Conservation (phyloP, 2,888 invertebrate species). For the Cacoxenus indagator region DNA sequence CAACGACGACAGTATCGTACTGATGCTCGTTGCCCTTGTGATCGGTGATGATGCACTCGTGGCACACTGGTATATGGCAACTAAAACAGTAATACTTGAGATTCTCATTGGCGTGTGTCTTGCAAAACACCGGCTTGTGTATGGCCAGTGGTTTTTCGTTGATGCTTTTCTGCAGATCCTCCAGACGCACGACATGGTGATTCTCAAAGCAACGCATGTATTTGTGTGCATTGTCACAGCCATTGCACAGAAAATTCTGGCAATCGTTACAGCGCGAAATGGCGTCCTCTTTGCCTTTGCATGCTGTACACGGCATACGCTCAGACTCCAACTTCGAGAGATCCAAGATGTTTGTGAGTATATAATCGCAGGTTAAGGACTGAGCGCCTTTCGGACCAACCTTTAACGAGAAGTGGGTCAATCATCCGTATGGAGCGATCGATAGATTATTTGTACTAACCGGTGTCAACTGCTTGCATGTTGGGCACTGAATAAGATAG, state of each 20-base stretch:
- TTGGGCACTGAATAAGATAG: constrained; percentile 77
- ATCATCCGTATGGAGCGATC: background rate
- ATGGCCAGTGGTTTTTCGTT: constrained; percentile 82
- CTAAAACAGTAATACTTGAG: constrained; percentile 90
- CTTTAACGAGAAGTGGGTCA: constrained; percentile 65
- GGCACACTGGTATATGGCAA: constrained; percentile 88
- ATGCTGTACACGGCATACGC: constrained; percentile 88
- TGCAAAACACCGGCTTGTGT: constrained; percentile 91
- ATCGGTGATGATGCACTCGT: constrained; percentile 86
- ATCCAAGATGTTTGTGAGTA: constrained; percentile 87
- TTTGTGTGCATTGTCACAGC: constrained; percentile 95
- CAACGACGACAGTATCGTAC: constrained; percentile 85
- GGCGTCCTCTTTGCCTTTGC: constrained; percentile 94
- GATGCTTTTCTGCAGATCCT: constrained; percentile 82
- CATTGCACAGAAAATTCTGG: constrained; percentile 92
- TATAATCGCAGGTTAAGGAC: constrained; percentile 87
- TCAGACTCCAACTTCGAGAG: constrained; percentile 82
- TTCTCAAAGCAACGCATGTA: constrained; percentile 98
- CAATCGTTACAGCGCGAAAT: constrained; percentile 95
- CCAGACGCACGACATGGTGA: constrained; percentile 90
- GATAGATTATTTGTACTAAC: no score
- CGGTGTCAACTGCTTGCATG: constrained; percentile 89
- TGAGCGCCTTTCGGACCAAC: constrained; percentile 82
- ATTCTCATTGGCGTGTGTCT: constrained; percentile 84
- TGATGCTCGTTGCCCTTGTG: constrained; percentile 88